Conservation (phyloP, 2,797 vertebrate species). For the Diglossa cyanea region DNA sequence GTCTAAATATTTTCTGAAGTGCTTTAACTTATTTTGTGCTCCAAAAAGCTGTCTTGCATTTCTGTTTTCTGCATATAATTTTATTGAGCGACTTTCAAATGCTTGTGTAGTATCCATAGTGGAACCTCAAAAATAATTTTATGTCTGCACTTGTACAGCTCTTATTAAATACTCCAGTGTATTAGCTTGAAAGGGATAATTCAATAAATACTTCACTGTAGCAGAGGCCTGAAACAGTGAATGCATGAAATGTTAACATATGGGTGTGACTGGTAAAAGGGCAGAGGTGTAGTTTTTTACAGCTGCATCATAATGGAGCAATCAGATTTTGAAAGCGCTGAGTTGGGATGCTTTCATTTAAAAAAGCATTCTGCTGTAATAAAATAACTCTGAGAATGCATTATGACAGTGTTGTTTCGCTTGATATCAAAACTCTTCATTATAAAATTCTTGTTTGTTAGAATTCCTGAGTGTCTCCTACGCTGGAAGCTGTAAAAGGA, state of each 20-base stretch:
- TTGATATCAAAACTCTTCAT: not conserved
- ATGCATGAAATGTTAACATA: not conserved
- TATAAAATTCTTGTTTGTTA: not conserved
- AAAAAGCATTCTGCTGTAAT: not conserved
- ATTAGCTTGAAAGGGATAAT: conserved; percentile 1
- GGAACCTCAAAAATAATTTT: not conserved
- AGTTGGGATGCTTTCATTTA: not conserved
- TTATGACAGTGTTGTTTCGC: not conserved
- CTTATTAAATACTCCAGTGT: not conserved
- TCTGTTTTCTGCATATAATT: not conserved
- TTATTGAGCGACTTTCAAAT: not conserved
- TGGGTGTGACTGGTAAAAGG: not conserved
- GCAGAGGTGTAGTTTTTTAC: not conserved
- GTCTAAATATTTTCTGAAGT: not conserved
- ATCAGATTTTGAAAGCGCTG: not conserved
- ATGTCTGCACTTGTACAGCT: not conserved
- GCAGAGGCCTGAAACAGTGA: not conserved
- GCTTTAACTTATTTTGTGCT: not conserved
- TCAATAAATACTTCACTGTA: not conserved
- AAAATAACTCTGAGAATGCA: not conserved
- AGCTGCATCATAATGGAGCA: not conserved
- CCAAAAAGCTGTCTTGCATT: not conserved
- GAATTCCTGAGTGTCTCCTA: not conserved
- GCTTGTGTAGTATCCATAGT: not conserved
- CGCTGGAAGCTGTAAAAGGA: not conserved